Evolutionary conservation across 2,888 invertebrate species (phyloP).

Genomic region (Acholoe squamosa): DNA sequence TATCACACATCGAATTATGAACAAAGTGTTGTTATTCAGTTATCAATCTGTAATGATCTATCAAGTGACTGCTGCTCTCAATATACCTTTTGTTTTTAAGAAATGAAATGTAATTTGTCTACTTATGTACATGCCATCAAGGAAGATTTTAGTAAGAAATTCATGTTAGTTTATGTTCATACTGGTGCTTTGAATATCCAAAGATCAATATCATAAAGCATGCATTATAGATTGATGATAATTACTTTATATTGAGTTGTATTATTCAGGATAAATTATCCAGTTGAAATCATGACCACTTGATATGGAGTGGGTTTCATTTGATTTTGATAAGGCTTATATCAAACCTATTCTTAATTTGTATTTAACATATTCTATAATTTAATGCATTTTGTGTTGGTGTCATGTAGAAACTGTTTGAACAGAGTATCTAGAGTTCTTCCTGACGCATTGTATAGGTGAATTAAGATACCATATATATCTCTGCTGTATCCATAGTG

Average conservation of each 20-base stretch:
- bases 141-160: not conserved
- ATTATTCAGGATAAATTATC: not conserved
- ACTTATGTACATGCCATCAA: not conserved
- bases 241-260: not conserved
- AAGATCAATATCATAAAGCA: not conserved
- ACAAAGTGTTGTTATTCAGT: no score
- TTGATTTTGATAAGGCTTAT: not conserved
- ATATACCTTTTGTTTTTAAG: no score
- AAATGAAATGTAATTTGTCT: not conserved
- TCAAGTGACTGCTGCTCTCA: no score
- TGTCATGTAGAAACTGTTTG: not conserved
- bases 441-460: not conserved
- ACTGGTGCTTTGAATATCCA: slow-evolving; percentile 19
- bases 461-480: not conserved
- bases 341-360: slow-evolving; percentile 13
- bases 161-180: not conserved
- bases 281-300: not conserved
- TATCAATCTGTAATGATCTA: no score
- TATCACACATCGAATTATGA: not conserved
- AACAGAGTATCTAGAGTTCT: not conserved
- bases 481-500: not conserved
- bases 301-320: not conserved
- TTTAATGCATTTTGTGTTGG: slow-evolving; percentile 18
- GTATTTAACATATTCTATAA: not conserved
- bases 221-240: not conserved